Conservation (phyloP, 2,113 vertebrate species). For the Pongo pygmaeus region DNA sequence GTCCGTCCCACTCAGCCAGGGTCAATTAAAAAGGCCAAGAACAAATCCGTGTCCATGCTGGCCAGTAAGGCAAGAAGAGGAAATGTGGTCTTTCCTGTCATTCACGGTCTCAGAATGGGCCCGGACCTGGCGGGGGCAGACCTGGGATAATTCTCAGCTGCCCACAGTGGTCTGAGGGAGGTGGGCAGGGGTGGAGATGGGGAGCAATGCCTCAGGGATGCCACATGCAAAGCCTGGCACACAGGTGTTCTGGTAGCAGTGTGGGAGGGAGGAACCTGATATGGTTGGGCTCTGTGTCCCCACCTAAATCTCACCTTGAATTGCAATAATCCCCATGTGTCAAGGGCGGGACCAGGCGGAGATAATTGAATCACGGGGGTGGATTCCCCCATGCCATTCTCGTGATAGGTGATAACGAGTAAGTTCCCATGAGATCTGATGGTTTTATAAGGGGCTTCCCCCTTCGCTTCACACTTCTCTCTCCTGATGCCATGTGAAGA, state of each 20-base stretch:
- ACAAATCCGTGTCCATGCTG: background rate
- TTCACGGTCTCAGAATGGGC: background rate
- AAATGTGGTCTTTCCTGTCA: background rate
- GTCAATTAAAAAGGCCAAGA: background rate
- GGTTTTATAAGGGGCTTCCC: no score
- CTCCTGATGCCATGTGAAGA: no score
- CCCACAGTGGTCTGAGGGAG: fast-evolving
- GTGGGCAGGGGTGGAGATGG: no score
- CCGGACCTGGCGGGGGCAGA: background rate
- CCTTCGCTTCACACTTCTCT: no score
- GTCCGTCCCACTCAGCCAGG: background rate
- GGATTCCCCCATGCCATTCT: no score
- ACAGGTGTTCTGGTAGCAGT: background rate
- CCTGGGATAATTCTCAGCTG: background rate
- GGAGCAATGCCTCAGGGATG: fast-evolving
- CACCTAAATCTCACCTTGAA: no score
- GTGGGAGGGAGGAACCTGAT: background rate
- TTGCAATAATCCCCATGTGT: no score
- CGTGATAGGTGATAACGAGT: no score
- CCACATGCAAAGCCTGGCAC: background rate
- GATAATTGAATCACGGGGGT: no score
- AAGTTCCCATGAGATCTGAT: no score
- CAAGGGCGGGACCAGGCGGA: no score
- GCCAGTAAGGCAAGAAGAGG: background rate
- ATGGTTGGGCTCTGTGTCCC: no score